Evolutionary conservation across 2,888 invertebrate species (phyloP).

Genomic region (Drosophila mulleri): DNA sequence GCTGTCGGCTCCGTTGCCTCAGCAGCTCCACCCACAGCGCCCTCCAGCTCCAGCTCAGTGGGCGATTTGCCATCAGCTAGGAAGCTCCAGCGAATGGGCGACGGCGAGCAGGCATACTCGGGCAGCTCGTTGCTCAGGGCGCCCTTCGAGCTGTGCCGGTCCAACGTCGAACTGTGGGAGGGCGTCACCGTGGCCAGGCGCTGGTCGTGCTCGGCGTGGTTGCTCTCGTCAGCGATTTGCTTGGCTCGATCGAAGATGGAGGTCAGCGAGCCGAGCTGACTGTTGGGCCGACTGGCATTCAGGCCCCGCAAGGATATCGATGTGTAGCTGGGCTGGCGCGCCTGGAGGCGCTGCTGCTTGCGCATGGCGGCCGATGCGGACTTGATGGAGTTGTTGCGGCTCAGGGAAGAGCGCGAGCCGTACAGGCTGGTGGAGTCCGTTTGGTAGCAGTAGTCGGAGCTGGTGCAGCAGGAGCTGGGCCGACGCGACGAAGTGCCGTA

Average conservation of each 20-base stretch:
- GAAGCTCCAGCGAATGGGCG: conserved; percentile 85
- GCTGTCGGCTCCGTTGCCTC: conserved; percentile 10
- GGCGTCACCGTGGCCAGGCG: conserved; percentile 37
- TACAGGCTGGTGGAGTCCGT: conserved; percentile 85
- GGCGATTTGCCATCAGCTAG: conserved; percentile 83
- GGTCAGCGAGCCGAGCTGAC: conserved; percentile 83
- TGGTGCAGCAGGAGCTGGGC: conserved; percentile 84
- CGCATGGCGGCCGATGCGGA: conserved; percentile 83
- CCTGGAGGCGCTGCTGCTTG: conserved; percentile 80
- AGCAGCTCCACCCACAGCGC: conserved; percentile 51
- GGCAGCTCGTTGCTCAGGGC: conserved; percentile 83
- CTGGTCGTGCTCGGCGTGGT: conserved; percentile 30
- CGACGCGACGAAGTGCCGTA: conserved; percentile 83
- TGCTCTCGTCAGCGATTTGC: conserved; percentile 62
- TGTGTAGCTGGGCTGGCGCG: conserved; percentile 83
- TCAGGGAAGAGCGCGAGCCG: conserved; percentile 84
- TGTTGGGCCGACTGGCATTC: conserved; percentile 83
- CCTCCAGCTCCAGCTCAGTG: conserved; percentile 75
- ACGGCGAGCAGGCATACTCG: conserved; percentile 85
- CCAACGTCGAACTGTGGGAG: conserved; percentile 79
- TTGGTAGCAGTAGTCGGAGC: conserved; percentile 85
- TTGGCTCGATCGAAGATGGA: conserved; percentile 84
- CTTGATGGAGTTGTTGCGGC: conserved; percentile 84
- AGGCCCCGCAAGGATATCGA: conserved; percentile 84
- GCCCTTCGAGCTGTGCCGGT: conserved; percentile 83